Evolutionary conservation across 2,888 invertebrate species (phyloP), one percentile per base, ranked within the genome.

Genomic region (Chironomus riparius): DNA sequence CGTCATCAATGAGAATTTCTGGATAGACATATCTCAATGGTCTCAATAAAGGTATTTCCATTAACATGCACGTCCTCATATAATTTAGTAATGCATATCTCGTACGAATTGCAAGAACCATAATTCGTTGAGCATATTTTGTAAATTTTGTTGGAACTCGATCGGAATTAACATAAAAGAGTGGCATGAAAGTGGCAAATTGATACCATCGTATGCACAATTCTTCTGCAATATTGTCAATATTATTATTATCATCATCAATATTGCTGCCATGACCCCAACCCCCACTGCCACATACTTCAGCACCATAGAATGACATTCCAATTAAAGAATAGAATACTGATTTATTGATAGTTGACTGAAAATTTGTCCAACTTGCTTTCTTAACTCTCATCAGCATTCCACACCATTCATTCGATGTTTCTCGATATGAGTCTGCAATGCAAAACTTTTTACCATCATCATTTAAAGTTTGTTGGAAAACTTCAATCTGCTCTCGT

Each of bases 201-300:
- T 77, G 77, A 77, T 77, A 77, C 77, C 77, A 77, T 56, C 77
- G 77, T 38, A 77, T 73, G 47, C 77, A 77, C 12, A 77, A 68
- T 56, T 77, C 77, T 68, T 77, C 77, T 10, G 28, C 22, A 22
- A 69, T 47, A 22, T 65, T 47, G 15, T 18, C 72, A 56, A 71
- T 56, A 24, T 61, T 38, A 38, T 38, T 38, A 38, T 38, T 38
- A 38, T 38, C 10, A 38, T 38, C 38, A 38, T 38, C 38, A 38
- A 38, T 38, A 38, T 38, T 38, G 10, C 2, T 38, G 38, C 38
- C 38, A 38, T 38, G 38, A 38, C 38, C 38, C 38, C 38, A 38
- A 38, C 38, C 4, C 7, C 38, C 13, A 38, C 70, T 73, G 1
- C 77, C 77, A 73, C 77, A 77, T 3, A 77, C 69, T 69, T 56